Evolutionary conservation across 2,797 vertebrate species (phyloP).

Genomic region (Chrysocyon brachyurus): DNA sequence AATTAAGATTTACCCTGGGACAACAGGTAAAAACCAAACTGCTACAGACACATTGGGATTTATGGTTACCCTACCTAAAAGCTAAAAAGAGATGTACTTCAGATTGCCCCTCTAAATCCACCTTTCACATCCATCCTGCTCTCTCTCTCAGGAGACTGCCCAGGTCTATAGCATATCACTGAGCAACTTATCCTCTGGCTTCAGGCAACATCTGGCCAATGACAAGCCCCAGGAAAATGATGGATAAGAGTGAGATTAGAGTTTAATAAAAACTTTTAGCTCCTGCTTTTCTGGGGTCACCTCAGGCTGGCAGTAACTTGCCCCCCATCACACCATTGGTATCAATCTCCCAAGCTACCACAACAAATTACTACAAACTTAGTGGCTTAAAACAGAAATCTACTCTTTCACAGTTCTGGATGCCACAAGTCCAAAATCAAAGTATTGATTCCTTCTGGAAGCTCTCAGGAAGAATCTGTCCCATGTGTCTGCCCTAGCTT

Average conservation of each 20-base stretch:
- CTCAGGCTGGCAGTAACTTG: background rate
- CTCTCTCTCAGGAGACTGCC: background rate
- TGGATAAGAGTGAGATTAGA: background rate
- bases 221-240: background rate
- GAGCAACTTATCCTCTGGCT: background rate
- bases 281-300: background rate
- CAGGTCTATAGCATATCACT: background rate
- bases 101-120: background rate
- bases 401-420: background rate
- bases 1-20: background rate
- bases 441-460: background rate
- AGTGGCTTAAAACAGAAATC: background rate
- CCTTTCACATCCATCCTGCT: background rate
- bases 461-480: background rate
- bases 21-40: conserved; percentile 1
- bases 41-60: background rate
- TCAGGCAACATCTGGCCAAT: background rate
- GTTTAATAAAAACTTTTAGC: background rate
- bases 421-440: background rate
- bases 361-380: background rate
- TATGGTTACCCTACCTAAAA: background rate
- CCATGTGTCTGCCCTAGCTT: background rate
- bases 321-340: background rate
- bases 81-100: background rate
- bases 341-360: background rate